These are phyloP conservation scores for Micronisus gabar DNA, from an alignment of 2,113 vertebrate species.

Conservation along the genomic window DNA sequence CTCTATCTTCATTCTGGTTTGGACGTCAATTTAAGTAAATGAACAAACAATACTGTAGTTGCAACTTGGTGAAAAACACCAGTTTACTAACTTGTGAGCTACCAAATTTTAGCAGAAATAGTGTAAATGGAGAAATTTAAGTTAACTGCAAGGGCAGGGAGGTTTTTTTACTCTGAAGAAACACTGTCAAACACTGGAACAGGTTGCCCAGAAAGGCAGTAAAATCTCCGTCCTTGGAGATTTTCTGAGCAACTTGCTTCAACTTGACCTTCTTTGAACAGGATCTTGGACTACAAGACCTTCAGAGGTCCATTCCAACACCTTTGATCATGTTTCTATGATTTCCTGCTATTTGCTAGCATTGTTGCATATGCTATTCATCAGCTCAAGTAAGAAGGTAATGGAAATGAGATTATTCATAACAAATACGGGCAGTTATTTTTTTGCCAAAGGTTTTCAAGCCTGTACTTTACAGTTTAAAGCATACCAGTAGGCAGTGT, in stretches of 20 bases:
- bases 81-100: not conserved
- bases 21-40: not conserved
- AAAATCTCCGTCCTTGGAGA: not conserved
- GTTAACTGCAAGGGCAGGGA: not conserved
- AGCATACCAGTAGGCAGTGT: not conserved
- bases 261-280: not conserved
- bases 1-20: not conserved
- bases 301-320: not conserved
- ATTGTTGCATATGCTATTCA: not conserved
- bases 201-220: not conserved
- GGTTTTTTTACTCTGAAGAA: not conserved
- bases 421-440: not conserved
- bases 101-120: not conserved
- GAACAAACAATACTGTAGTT: not conserved
- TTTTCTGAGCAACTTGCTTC: not conserved
- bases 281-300: not conserved
- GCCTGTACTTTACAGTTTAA: not conserved
- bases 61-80: not conserved
- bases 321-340: not conserved
- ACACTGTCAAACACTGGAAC: not conserved
- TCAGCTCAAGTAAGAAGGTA: not conserved
- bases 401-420: not conserved
- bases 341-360: not conserved
- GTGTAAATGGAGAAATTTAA: not conserved
- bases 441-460: not conserved